Conservation (phyloP, 1,140 invertebrate genomes). For the Whitmania pigra region DNA sequence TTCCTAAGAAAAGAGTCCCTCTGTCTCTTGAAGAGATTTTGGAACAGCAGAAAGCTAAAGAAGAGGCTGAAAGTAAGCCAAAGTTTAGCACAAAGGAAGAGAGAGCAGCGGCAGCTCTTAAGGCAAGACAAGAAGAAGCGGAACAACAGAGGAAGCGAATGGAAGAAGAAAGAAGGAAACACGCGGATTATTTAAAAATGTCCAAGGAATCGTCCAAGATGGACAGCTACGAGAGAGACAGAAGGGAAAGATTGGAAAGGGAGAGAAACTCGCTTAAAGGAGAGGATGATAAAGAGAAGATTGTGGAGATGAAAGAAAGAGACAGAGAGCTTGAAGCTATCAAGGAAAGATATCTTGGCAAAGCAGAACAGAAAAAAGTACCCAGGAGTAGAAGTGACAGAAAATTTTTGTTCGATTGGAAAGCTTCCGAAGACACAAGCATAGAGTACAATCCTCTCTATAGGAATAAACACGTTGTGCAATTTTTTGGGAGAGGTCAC, state of each 20-base stretch:
- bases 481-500: slow-evolving; percentile 95
- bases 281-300: slow-evolving; percentile 29
- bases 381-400: slow-evolving; percentile 85
- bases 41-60: slow-evolving; percentile 89
- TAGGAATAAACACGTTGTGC: slow-evolving; percentile 83
- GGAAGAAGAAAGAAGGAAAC: slow-evolving; percentile 58
- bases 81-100: slow-evolving; percentile 95
- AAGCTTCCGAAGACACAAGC: slow-evolving; percentile 95
- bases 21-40: slow-evolving; percentile 88
- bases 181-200: slow-evolving; percentile 48
- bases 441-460: slow-evolving; percentile 94
- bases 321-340: slow-evolving; percentile 51
- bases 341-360: slow-evolving; percentile 73
- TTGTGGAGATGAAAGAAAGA: slow-evolving; percentile 64
- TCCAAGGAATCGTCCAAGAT: slow-evolving; percentile 45
- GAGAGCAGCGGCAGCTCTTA: slow-evolving; percentile 71
- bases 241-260: slow-evolving; percentile 26
- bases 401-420: slow-evolving; percentile 99
- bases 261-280: slow-evolving; percentile 31
- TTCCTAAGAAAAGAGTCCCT: slow-evolving; percentile 46
- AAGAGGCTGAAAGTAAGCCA: slow-evolving; percentile 65
- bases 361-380: slow-evolving; percentile 76
- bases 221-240: slow-evolving; percentile 21
- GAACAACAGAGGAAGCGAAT: slow-evolving; percentile 54
- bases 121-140: slow-evolving; percentile 69